Conservation (phyloP, 1,140 invertebrate genomes). For the Chionoecetes opilio region DNA sequence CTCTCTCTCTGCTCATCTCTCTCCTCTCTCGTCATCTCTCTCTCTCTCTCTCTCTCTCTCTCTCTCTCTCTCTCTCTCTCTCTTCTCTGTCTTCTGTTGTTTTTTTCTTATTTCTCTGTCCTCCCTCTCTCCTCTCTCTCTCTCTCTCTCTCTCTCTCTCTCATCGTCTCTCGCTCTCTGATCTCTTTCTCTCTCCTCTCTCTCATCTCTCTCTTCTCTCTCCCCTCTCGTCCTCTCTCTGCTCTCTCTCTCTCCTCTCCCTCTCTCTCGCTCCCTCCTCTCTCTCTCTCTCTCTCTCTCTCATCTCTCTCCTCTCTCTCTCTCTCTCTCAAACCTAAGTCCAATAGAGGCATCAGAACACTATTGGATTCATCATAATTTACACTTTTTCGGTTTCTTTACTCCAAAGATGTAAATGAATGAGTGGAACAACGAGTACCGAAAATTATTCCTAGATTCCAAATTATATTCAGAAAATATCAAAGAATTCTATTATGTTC, state of each 20-base stretch:
- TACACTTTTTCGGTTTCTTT: no score
- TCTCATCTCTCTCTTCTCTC: neutral
- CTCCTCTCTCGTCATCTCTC: neutral
- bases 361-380: no score
- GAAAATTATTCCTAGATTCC: no score
- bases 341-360: no score
- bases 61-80: neutral
- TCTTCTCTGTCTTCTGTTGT: neutral
- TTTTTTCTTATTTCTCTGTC: no score
- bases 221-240: neutral
- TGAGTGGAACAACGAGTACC: no score
- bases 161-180: neutral
- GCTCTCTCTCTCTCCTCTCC: neutral
- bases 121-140: no score
- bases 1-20: neutral
- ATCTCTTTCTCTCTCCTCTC: neutral
- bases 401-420: no score
- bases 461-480: no score
- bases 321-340: no score
- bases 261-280: neutral
- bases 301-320: neutral
- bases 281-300: neutral
- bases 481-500: no score
- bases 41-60: neutral
- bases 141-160: neutral